phyloP scores from a whole-genome alignment of 23 tunicate genomes.

The Ascidia mentula region DNA sequence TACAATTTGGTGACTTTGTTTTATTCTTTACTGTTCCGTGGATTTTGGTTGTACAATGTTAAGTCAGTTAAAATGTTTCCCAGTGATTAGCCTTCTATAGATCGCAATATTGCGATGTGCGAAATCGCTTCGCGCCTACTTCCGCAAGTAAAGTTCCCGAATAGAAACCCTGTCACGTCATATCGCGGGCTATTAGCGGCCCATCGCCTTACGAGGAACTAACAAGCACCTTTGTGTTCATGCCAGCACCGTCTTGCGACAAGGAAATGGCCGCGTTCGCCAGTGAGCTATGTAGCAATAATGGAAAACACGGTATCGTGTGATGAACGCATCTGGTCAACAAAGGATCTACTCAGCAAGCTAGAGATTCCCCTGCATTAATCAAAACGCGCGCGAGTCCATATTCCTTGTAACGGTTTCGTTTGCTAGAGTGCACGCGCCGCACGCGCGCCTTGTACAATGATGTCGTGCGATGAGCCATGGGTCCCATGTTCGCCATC shows the following conservation, averaged over 20 bases:
- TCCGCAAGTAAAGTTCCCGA: no score
- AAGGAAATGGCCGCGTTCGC: neutral
- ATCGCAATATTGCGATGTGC: no score
- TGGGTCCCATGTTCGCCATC: neutral
- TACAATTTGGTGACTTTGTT: no score
- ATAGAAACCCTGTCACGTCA: no score
- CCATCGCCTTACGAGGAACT: no score
- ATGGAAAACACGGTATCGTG: conserved; percentile 5
- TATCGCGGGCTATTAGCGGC: no score
- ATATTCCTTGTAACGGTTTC: conserved; percentile 7
- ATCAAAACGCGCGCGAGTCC: neutral
- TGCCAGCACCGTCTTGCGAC: neutral
- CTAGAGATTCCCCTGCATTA: neutral
- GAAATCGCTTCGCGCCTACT: no score
- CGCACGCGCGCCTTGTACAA: neutral
- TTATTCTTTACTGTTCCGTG: no score
- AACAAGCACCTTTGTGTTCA: no score
- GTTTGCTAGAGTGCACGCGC: neutral
- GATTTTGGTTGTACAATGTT: no score
- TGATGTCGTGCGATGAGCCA: neutral
- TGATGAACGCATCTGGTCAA: neutral
- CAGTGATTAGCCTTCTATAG: no score
- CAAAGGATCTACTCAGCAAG: neutral
- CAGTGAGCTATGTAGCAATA: neutral
- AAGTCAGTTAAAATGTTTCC: no score